A percentile compares a stretch with the other conserved stretches of the same genome.
phyloP scores from a whole-genome alignment of 37 sponge, comb jelly and placozoan species.

The Halisarca cf. caerulea region DNA sequence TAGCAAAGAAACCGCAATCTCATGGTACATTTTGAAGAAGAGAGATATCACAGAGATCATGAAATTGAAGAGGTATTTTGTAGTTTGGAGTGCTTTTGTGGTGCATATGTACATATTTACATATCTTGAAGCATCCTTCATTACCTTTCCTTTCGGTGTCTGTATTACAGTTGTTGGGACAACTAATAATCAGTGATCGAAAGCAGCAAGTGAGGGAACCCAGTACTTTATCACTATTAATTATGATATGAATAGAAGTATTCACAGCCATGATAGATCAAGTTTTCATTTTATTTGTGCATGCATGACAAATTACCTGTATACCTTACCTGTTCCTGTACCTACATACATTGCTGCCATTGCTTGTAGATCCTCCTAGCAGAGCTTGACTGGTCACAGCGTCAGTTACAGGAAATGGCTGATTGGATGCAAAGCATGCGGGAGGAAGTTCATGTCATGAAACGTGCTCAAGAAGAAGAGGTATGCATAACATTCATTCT shows the following conservation, averaged over 20 bases:
- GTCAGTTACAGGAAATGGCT: background rate
- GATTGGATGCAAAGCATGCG: constrained; percentile 31
- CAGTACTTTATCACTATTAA: too few species aligned
- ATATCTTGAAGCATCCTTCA: too few species aligned
- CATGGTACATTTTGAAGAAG: constrained; percentile 26
- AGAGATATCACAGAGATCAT: constrained; percentile 1
- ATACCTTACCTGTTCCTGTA: background rate
- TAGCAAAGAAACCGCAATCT: constrained; percentile 6
- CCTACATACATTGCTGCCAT: background rate
- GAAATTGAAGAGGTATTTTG: constrained; percentile 11
- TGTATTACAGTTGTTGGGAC: background rate
- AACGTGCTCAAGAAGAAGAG: background rate
- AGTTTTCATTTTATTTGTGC: background rate
- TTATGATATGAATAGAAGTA: too few species aligned
- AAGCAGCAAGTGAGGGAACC: background rate
- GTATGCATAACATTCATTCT: too few species aligned
- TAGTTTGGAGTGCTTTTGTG: too few species aligned
- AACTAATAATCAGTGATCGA: background rate
- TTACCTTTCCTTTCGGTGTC: background rate
- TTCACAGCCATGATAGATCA: too few species aligned
- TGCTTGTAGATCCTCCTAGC: background rate
- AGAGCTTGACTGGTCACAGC: background rate
- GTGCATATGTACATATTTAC: too few species aligned
- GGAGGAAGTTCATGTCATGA: constrained; percentile 16
- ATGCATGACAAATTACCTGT: background rate